Percentiles rank a stretch among this genome's conserved stretches.
phyloP scores from a whole-genome alignment of 2,113 vertebrate species.

The Hymenochirus boettgeri region DNA sequence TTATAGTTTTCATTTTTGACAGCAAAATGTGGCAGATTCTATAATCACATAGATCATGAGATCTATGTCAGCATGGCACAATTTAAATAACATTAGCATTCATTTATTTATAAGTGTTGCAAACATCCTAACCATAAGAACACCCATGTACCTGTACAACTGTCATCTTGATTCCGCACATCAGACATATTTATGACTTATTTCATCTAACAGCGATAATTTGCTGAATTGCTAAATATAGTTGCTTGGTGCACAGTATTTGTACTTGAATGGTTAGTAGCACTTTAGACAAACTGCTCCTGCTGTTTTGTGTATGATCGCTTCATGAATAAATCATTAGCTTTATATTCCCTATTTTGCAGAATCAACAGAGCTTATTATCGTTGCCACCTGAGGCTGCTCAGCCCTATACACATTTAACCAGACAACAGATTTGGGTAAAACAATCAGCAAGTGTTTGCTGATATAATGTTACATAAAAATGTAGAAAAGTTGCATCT shows the following conservation, averaged over 20 bases:
- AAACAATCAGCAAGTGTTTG: constrained; percentile 13
- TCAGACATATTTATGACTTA: constrained; percentile 25
- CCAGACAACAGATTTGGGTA: neutral
- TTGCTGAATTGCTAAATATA: constrained; percentile 25
- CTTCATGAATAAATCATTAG: constrained; percentile 25
- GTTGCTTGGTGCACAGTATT: constrained; percentile 7
- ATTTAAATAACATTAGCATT: constrained; percentile 8
- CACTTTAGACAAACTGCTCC: constrained; percentile 25
- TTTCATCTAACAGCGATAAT: constrained; percentile 20
- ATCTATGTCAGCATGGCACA: too few species aligned
- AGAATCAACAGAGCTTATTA: constrained; percentile 23
- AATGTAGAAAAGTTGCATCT: neutral
- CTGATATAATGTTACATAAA: constrained; percentile 10
- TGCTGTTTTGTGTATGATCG: constrained; percentile 12
- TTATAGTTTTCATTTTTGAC: too few species aligned
- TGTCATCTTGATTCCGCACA: constrained; percentile 11
- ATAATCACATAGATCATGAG: too few species aligned
- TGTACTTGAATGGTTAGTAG: constrained; percentile 27
- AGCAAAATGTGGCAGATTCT: too few species aligned
- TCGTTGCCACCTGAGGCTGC: constrained; percentile 2
- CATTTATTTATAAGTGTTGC: constrained; percentile 13
- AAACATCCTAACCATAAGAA: too few species aligned
- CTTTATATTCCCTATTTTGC: constrained; percentile 16
- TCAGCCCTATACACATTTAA: constrained; percentile 21
- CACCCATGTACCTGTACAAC: constrained; percentile 11